Evolutionary conservation across 1,140 invertebrate genomes (phyloP).

Genomic region (Agrypnia vestita): DNA sequence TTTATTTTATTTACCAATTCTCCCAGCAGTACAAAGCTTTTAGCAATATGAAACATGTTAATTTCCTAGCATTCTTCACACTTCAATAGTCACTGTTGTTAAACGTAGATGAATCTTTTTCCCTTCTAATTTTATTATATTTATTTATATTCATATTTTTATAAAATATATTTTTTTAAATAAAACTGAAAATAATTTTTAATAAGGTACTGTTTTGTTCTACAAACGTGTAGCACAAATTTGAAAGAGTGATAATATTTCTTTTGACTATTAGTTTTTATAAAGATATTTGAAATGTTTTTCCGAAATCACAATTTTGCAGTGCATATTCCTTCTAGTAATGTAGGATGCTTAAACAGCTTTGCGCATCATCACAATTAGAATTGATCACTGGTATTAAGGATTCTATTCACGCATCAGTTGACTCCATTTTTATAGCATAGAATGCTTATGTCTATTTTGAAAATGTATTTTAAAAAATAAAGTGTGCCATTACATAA

Average conservation of each 20-base stretch:
- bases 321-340: no score
- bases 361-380: no score
- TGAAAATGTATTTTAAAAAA: no score
- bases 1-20: slow-evolving; percentile 24
- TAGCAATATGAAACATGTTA: background rate
- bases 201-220: slow-evolving; percentile 17
- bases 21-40: slow-evolving; percentile 32
- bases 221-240: background rate
- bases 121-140: background rate
- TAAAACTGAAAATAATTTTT: slow-evolving; percentile 34
- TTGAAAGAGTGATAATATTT: background rate
- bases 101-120: slow-evolving; percentile 23
- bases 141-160: slow-evolving; percentile 15
- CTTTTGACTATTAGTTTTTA: no score
- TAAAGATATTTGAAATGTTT: no score
- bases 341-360: no score
- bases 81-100: slow-evolving; percentile 35
- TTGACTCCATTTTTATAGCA: no score
- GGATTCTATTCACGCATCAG: no score
- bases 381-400: no score
- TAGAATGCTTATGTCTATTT: no score
- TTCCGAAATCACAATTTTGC: no score
- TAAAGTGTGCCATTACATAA: no score
- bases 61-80: slow-evolving; percentile 24
- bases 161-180: slow-evolving; percentile 1